Evolutionary conservation across 2,113 vertebrate species (phyloP).

Genomic region (Rhegmatorhina hoffmannsi): DNA sequence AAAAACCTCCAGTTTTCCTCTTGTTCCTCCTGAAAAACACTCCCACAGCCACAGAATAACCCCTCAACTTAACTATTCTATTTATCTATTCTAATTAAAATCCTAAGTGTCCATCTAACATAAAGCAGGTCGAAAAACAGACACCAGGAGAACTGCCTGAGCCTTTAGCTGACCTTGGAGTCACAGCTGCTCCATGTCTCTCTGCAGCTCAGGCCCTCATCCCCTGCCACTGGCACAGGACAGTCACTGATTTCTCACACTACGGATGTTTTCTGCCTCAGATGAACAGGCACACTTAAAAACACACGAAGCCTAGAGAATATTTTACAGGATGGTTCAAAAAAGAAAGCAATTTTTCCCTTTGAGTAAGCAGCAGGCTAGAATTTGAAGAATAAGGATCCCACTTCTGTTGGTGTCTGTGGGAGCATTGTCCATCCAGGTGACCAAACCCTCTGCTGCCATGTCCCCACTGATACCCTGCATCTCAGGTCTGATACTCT

Average conservation of each 20-base stretch:
- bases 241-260: not conserved
- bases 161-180: not conserved
- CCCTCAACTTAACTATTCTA: not conserved
- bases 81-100: not conserved
- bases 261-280: not conserved
- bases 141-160: not conserved
- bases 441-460: not conserved
- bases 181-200: not conserved
- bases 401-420: not conserved
- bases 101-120: not conserved
- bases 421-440: fast-evolving
- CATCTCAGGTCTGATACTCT: not conserved
- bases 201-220: not conserved
- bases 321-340: not conserved
- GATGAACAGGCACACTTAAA: not conserved
- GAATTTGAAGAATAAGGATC: not conserved
- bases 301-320: not conserved
- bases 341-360: not conserved
- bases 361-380: not conserved
- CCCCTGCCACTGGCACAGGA: not conserved
- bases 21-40: not conserved
- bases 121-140: not conserved
- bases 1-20: not conserved
- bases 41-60: not conserved
- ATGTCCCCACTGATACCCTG: not conserved